Evolutionary conservation across 2,888 invertebrate species (phyloP).

Genomic region (Peribatodes rhomboidaria): DNA sequence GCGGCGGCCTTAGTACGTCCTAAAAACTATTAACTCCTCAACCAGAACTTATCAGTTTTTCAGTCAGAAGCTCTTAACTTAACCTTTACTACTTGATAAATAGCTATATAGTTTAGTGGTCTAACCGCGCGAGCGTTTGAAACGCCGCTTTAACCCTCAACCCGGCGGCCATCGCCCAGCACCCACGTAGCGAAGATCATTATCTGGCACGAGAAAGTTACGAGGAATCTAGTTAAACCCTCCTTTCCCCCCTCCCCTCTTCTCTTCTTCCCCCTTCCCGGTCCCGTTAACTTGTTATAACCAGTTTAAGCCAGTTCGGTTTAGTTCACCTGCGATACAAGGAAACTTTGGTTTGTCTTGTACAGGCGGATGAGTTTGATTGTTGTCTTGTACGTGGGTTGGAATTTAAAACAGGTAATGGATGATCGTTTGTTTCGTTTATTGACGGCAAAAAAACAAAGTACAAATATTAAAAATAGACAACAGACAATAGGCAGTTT

Average conservation of each 20-base stretch:
- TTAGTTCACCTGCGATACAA: constrained; percentile 82
- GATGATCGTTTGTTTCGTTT: too few species aligned
- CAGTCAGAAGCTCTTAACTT: background rate
- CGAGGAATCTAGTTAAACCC: constrained; percentile 82
- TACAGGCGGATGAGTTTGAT: constrained; percentile 46
- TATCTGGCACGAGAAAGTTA: constrained; percentile 83
- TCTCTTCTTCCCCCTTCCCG: constrained; percentile 47
- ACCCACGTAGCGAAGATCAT: constrained; percentile 85
- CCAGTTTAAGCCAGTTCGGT: constrained; percentile 81
- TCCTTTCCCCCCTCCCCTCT: constrained; percentile 45
- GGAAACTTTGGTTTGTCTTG: constrained; percentile 71
- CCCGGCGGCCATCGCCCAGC: constrained; percentile 52
- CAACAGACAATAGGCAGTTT: too few species aligned
- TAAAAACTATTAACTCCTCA: too few species aligned
- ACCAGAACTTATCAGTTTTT: too few species aligned
- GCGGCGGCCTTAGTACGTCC: too few species aligned
- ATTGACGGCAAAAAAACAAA: too few species aligned
- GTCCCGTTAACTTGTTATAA: constrained; percentile 81
- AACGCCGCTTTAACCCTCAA: constrained; percentile 47
- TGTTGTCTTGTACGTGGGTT: constrained; percentile 43
- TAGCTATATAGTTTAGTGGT: too few species aligned
- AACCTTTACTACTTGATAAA: too few species aligned
- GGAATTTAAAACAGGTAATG: background rate
- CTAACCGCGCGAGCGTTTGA: background rate
- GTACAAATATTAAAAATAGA: too few species aligned